phyloP scores from a whole-genome alignment of 2,113 vertebrate species.

The Oncorhynchus mykiss region DNA sequence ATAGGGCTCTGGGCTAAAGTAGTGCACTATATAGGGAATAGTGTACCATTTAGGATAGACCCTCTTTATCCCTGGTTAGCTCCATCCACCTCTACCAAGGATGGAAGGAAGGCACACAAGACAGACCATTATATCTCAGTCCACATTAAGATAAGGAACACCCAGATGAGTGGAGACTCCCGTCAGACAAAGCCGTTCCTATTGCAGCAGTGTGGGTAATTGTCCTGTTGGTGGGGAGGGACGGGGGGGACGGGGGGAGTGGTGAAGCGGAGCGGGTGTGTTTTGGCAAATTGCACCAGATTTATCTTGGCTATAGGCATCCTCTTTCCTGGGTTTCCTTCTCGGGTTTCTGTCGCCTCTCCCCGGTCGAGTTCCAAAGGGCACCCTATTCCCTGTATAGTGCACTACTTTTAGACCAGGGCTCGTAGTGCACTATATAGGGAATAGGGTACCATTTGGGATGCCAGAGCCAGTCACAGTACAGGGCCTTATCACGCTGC shows the following conservation, averaged over 20 bases:
- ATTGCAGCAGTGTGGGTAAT: slow-evolving; percentile 86
- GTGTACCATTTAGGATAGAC: no score
- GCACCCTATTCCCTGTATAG: no score
- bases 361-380: slow-evolving; percentile 39
- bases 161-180: slow-evolving; percentile 49
- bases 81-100: no score
- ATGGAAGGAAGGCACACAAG: slow-evolving; percentile 70
- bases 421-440: no score
- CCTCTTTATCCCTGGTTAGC: no score
- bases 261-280: slow-evolving; percentile 58
- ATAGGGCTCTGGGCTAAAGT: no score
- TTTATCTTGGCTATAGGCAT: slow-evolving; percentile 92
- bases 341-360: slow-evolving; percentile 75
- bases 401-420: no score
- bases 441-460: no score
- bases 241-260: background rate
- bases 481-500: slow-evolving; percentile 86
- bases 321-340: slow-evolving; percentile 95
- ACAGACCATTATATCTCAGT: slow-evolving; percentile 86
- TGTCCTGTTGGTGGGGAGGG: no score
- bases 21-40: no score
- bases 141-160: slow-evolving; percentile 85
- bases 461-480: slow-evolving; percentile 71
- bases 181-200: slow-evolving; percentile 87
- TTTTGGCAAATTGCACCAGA: slow-evolving; percentile 96